Evolutionary conservation across 2,797 vertebrate genomes (phyloP), one percentile per base, ranked within the genome.

Genomic region (Tachyglossus aculeatus): DNA sequence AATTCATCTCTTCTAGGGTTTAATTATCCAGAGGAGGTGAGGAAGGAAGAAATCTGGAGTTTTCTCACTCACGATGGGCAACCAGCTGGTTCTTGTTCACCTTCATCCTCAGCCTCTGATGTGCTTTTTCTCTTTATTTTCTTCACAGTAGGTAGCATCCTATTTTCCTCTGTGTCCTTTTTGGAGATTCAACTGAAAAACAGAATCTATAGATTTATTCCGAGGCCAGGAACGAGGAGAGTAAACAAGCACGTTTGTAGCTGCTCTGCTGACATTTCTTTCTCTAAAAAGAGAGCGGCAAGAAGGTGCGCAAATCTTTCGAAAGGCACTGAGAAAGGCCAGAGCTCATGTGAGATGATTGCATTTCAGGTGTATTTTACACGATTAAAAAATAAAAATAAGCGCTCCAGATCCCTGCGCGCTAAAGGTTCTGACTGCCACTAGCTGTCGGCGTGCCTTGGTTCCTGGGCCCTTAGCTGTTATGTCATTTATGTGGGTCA

Each of bases 151-250:
- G 65, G 63, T 51, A 38, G 18, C n/a, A 18, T 54, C 2, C 8
- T 62, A 74, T 60, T 39, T 44, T 63, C 14, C 41, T 48, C 4
- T 43, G 33, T 56, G 5, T 51, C 36, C 29, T 38, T 51, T 65
- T 68, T 82, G 66, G 27, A 62, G 86, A 83, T 65, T 65, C 22
- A 54, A 21, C 51, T 56, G 40, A 77, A 77, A 71, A 78, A 62
- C 9, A 55, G 27, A 36, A 67, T 68, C 32, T 44, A 24, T 54
- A 71, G 51, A 27, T 81, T 80, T 68, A 45, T 44, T 68, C 44
- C 63, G 48, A 77, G 45, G 44, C 40, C 57, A 52, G 39, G 85
- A 60, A 60, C 37, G 37, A 48, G 34, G 44, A 54, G 52, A 75
- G 39, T 51, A 18, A 67, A 70, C 37, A 69, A 56, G 22, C 10